A percentile compares a stretch with the other conserved stretches of the same genome.
phyloP scores from a whole-genome alignment of 64 coral and sea anemone genomes.

The Orbicella faveolata region DNA sequence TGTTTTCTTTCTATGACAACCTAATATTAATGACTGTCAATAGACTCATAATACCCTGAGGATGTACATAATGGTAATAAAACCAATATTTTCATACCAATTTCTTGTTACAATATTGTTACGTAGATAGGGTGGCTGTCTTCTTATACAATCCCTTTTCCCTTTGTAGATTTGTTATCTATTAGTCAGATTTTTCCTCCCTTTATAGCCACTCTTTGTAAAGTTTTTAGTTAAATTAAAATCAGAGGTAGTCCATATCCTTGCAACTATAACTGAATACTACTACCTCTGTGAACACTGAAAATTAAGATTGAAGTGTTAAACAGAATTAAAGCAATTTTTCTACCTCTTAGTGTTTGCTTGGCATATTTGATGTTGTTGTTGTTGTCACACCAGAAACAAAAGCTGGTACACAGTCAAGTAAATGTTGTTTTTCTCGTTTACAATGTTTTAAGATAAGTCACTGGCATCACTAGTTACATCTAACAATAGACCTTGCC shows the following conservation, averaged over 20 bases:
- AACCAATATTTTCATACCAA: constrained; percentile 45
- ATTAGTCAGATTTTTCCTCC: neutral
- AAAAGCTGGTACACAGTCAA: neutral
- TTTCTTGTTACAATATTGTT: constrained; percentile 25
- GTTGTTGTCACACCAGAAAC: neutral
- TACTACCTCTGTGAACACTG: constrained; percentile 16
- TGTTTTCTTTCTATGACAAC: neutral
- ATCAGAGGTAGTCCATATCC: neutral
- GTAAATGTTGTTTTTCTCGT: too few relatives aligned
- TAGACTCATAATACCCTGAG: neutral
- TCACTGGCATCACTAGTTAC: too few relatives aligned
- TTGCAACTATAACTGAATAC: neutral
- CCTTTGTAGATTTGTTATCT: neutral
- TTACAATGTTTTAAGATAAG: too few relatives aligned
- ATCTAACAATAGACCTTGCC: too few relatives aligned
- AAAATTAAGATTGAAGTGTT: neutral
- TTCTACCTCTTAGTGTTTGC: constrained; percentile 11
- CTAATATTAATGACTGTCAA: neutral
- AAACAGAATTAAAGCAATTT: constrained; percentile 25
- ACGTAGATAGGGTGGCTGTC: neutral
- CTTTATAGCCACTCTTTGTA: constrained; percentile 2
- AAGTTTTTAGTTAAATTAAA: constrained; percentile 41
- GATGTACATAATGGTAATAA: constrained; percentile 30
- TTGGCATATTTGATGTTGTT: too few relatives aligned
- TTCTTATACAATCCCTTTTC: constrained; percentile 1